Conservation (phyloP, 2,888 invertebrate genomes). For the Glyphotaelius pellucidus region DNA sequence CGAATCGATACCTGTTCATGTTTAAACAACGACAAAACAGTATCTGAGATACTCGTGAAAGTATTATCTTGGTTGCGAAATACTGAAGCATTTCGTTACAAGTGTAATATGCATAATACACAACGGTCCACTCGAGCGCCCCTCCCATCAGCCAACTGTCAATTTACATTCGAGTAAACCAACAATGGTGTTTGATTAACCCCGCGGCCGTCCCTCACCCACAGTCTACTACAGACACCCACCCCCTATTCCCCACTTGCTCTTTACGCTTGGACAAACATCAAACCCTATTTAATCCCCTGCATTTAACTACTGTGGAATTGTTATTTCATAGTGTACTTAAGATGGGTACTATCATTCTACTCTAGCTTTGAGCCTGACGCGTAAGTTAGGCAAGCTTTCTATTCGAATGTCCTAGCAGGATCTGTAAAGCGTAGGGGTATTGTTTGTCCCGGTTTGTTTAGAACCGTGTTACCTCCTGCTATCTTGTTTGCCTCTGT, state of each 20-base stretch:
- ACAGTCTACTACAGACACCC: not conserved
- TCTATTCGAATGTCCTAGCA: not conserved
- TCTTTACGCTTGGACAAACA: constrained; percentile 45
- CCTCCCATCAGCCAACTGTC: constrained; percentile 44
- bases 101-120: constrained; percentile 7
- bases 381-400: not conserved
- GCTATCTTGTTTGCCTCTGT: constrained; percentile 61
- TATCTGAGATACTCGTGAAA: not conserved
- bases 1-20: not conserved
- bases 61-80: not conserved
- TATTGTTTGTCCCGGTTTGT: constrained; percentile 53
- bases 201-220: not conserved
- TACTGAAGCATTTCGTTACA: not conserved
- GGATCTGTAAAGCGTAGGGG: not conserved
- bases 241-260: constrained; percentile 37
- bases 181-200: constrained; percentile 59
- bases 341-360: not conserved
- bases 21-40: not conserved
- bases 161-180: constrained; percentile 42
- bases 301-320: not conserved
- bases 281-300: constrained; percentile 25
- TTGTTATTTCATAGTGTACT: not conserved
- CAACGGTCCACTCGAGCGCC: constrained; percentile 7
- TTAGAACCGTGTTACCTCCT: constrained; percentile 41
- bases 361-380: not conserved